Conservation (phyloP, 2,888 invertebrate genomes). For the Trissolcus brochymenae region DNA sequence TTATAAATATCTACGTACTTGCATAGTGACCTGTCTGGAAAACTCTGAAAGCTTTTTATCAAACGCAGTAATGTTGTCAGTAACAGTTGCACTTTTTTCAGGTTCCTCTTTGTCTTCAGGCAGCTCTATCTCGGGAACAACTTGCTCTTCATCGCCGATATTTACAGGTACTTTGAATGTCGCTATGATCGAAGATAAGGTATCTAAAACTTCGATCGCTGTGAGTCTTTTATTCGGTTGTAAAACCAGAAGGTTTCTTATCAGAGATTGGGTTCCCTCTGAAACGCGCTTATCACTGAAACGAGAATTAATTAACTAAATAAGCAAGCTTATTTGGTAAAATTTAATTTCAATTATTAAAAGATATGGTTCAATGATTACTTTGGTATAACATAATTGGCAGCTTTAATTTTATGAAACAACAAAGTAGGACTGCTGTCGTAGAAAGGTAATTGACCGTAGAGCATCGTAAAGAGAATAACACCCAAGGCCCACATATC, state of each 20-base stretch:
- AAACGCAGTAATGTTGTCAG: slow-evolving; percentile 25
- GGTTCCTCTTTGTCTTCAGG: slow-evolving; percentile 51
- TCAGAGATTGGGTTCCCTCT: slow-evolving; percentile 82
- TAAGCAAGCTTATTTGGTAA: too few relatives aligned
- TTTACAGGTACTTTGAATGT: slow-evolving; percentile 77
- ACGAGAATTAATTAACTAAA: slow-evolving; percentile 1
- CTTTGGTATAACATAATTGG: slow-evolving; percentile 85
- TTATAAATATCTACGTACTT: slow-evolving; percentile 57
- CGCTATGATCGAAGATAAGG: slow-evolving; percentile 79
- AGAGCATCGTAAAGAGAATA: slow-evolving; percentile 87
- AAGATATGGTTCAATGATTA: slow-evolving; percentile 59
- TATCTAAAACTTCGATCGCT: slow-evolving; percentile 82
- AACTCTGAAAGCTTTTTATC: slow-evolving; percentile 64
- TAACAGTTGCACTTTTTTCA: slow-evolving; percentile 18
- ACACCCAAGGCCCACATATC: slow-evolving; percentile 91
- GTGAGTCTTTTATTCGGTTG: slow-evolving; percentile 83
- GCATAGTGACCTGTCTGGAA: slow-evolving; percentile 67
- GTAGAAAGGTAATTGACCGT: slow-evolving; percentile 89
- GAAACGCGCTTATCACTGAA: slow-evolving; percentile 79
- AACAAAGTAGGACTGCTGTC: slow-evolving; percentile 85
- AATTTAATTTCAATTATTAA: not conserved
- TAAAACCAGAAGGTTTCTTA: slow-evolving; percentile 82
- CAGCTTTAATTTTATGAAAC: slow-evolving; percentile 85
- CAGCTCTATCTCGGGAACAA: slow-evolving; percentile 78
- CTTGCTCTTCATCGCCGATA: slow-evolving; percentile 78